These are phyloP conservation scores for Mus pahari DNA, from an alignment of 2,113 vertebrate genomes.

Conservation along the genomic window DNA sequence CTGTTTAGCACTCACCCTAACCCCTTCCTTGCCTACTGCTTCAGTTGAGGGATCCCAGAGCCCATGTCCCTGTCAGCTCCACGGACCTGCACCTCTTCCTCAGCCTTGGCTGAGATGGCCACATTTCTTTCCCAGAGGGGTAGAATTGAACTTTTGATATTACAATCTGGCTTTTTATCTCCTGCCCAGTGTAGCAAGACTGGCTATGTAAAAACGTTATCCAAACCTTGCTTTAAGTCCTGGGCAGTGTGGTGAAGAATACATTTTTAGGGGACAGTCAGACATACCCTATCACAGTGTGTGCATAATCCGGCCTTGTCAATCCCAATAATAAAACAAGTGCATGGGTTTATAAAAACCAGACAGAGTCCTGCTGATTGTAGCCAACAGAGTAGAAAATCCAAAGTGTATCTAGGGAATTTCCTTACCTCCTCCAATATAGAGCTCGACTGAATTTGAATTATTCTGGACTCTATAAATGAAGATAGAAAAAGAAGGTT, in stretches of 20 bases:
- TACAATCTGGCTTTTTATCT: background rate
- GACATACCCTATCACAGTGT: background rate
- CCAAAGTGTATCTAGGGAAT: background rate
- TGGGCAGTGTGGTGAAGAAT: background rate
- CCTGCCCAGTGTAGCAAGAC: background rate
- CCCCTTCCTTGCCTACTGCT: background rate
- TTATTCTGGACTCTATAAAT: background rate
- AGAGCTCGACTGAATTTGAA: background rate
- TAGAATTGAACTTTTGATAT: background rate
- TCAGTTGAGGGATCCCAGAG: background rate
- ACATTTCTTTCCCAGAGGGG: background rate
- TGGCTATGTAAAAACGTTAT: background rate
- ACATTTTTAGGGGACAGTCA: background rate
- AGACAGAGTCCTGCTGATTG: background rate
- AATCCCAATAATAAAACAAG: slow-evolving; percentile 65
- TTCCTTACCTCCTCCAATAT: background rate
- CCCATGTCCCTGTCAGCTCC: background rate
- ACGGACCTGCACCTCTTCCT: background rate
- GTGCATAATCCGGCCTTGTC: background rate
- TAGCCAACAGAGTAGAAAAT: background rate
- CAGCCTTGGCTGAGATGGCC: background rate
- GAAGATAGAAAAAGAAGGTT: background rate
- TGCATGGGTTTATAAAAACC: background rate
- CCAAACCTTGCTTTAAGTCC: background rate
- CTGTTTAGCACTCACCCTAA: background rate